Evolutionary conservation across 2,888 invertebrate species (phyloP).

Genomic region (Eupithecia insigniata): DNA sequence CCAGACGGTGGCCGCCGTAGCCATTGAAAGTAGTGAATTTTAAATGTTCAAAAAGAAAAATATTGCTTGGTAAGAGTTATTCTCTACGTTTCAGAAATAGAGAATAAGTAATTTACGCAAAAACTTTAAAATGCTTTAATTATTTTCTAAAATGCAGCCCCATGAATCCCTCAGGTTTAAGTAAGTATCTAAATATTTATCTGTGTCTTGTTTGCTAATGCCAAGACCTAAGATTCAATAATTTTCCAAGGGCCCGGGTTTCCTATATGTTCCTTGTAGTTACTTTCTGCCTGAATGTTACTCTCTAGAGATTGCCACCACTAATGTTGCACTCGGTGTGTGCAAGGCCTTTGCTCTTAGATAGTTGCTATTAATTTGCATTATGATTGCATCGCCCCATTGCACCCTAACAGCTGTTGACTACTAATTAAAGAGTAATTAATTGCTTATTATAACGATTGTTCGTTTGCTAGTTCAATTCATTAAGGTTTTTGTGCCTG

Average conservation of each 20-base stretch:
- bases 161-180: too few species aligned
- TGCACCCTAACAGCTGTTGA: conserved; percentile 69
- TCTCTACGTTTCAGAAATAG: too few species aligned
- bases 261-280: neutral
- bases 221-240: neutral
- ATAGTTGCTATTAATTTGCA: conserved; percentile 37
- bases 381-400: conserved; percentile 55
- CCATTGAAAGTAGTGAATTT: neutral
- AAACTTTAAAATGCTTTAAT: too few species aligned
- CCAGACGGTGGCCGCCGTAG: neutral
- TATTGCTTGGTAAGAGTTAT: too few species aligned
- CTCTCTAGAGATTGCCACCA: neutral
- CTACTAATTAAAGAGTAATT: conserved; percentile 73
- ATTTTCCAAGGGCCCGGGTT: neutral
- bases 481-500: conserved; percentile 11
- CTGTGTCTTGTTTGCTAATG: too few species aligned
- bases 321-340: conserved; percentile 15
- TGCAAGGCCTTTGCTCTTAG: conserved; percentile 15
- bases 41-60: too few species aligned
- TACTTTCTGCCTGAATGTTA: conserved; percentile 1
- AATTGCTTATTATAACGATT: conserved; percentile 63
- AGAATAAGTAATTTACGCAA: too few species aligned
- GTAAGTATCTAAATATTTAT: too few species aligned
- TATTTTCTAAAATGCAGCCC: too few species aligned
- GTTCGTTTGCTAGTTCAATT: conserved; percentile 13